A percentile compares a stretch with the other conserved stretches of the same genome.
Evolutionary conservation across 2,888 invertebrate genomes (phyloP).

Genomic region (Tricholauxania praeusta): DNA sequence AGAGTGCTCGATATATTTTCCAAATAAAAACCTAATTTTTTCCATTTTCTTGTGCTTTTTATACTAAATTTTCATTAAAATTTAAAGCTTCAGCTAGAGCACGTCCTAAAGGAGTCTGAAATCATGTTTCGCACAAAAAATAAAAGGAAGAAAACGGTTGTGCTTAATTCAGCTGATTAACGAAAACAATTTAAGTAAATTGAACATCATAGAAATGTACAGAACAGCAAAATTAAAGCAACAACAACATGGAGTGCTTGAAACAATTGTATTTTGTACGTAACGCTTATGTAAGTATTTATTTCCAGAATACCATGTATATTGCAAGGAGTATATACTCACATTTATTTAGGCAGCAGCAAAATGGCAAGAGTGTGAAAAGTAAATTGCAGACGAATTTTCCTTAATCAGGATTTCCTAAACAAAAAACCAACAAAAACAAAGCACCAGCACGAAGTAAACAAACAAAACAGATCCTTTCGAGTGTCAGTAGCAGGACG

Average conservation of each 20-base stretch:
- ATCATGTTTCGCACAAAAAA: too few relatives aligned
- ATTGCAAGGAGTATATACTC: neutral
- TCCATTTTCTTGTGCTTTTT: too few relatives aligned
- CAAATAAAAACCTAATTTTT: too few relatives aligned
- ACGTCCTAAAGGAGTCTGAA: too few relatives aligned
- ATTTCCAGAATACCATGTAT: neutral
- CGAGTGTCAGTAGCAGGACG: neutral
- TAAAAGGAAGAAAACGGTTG: conserved; percentile 3
- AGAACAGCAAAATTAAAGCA: neutral
- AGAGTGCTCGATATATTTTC: too few relatives aligned
- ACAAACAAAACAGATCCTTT: neutral
- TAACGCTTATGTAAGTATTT: conserved; percentile 2
- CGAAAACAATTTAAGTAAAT: conserved; percentile 35
- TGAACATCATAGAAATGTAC: conserved; percentile 20
- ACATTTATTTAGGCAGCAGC: neutral
- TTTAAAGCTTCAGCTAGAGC: too few relatives aligned
- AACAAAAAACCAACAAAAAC: neutral
- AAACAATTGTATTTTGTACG: conserved; percentile 8
- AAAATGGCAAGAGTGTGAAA: neutral
- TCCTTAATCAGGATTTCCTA: conserved; percentile 27
- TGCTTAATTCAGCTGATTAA: conserved; percentile 36
- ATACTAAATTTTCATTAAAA: too few relatives aligned
- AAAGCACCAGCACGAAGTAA: conserved; percentile 8
- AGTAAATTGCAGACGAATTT: conserved; percentile 30
- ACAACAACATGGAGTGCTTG: neutral